Conservation (phyloP, 2,797 vertebrate genomes). For the Simalia tracyae region DNA sequence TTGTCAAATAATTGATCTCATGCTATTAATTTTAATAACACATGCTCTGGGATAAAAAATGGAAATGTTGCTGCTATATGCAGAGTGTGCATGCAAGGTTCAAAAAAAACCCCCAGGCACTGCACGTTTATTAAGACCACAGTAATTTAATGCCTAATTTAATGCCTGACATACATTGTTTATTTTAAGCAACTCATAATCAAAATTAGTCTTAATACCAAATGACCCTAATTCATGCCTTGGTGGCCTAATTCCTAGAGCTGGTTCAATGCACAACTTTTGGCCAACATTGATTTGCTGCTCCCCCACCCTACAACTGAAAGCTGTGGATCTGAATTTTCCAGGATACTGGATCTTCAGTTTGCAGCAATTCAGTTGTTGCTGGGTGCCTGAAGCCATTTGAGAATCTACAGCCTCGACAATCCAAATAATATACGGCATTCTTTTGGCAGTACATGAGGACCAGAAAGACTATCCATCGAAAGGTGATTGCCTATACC, state of each 20-base stretch:
- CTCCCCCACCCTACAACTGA: not conserved
- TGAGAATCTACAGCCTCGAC: not conserved
- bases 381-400: not conserved
- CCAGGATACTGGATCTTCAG: not conserved
- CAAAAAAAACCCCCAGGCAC: not conserved
- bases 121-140: not conserved
- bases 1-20: not conserved
- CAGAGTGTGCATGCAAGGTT: not conserved
- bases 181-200: slow-evolving; percentile 44
- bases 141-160: slow-evolving; percentile 26
- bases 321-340: not conserved
- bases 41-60: not conserved
- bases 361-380: not conserved
- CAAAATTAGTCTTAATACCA: not conserved
- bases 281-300: not conserved
- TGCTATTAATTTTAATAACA: not conserved
- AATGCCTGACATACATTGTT: slow-evolving; percentile 9
- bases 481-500: not conserved
- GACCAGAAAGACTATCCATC: not conserved
- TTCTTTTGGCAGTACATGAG: not conserved
- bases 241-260: slow-evolving; percentile 11
- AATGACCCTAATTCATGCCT: not conserved
- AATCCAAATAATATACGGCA: not conserved
- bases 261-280: slow-evolving; percentile 24
- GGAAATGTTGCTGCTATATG: not conserved